Evolutionary conservation across 1,140 invertebrate species (phyloP).

Genomic region (Ceratosolen solmsi): DNA sequence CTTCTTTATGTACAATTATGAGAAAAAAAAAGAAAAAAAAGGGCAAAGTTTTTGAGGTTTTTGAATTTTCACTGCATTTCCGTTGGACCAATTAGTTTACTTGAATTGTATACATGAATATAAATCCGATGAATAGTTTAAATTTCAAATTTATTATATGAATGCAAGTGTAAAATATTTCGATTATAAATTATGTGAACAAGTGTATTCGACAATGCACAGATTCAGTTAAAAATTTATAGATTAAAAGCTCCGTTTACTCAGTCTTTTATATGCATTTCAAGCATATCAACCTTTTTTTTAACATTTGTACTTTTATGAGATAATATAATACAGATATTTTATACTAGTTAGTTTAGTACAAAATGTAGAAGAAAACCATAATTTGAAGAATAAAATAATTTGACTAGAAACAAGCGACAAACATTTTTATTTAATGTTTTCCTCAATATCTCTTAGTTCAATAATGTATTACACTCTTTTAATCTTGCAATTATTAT

Average conservation of each 20-base stretch:
- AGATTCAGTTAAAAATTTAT: slow-evolving; percentile 21
- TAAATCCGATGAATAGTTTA: neutral
- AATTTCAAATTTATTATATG: slow-evolving; percentile 9
- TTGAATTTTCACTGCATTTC: slow-evolving; percentile 40
- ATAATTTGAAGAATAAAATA: slow-evolving; percentile 58
- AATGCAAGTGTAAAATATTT: slow-evolving; percentile 23
- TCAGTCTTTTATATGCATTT: slow-evolving; percentile 37
- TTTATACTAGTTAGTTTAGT: slow-evolving; percentile 60
- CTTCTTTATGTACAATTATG: slow-evolving; percentile 53
- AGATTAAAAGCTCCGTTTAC: slow-evolving; percentile 24
- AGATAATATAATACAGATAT: slow-evolving; percentile 56
- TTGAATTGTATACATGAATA: slow-evolving; percentile 3
- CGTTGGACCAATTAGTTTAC: slow-evolving; percentile 45
- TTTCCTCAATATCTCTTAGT: neutral
- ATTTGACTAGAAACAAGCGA: slow-evolving; percentile 47
- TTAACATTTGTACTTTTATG: slow-evolving; percentile 56
- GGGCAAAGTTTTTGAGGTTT: slow-evolving; percentile 43
- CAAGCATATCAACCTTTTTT: slow-evolving; percentile 41
- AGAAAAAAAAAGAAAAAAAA: slow-evolving; percentile 21
- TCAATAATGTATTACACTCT: neutral
- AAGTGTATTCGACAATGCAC: neutral
- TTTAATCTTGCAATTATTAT: no score
- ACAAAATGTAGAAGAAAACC: slow-evolving; percentile 61
- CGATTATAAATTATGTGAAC: neutral
- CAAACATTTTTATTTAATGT: neutral